A percentile compares a stretch with the other conserved stretches of the same genome.
phyloP scores from a whole-genome alignment of 2,797 vertebrate species.

The Mastacembelus armatus region DNA sequence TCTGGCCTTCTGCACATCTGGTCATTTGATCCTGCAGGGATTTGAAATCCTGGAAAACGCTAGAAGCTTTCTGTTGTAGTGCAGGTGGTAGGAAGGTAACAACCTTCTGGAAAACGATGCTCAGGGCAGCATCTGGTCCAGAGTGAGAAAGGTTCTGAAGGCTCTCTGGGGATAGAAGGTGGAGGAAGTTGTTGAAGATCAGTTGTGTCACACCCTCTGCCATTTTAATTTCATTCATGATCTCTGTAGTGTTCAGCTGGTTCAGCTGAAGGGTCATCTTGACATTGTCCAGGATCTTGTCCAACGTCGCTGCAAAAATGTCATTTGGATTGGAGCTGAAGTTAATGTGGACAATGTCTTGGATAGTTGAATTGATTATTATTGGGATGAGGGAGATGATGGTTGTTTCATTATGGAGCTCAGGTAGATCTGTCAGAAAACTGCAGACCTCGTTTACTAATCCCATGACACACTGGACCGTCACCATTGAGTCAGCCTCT shows the following conservation, averaged over 20 bases:
- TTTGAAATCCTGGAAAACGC: no score
- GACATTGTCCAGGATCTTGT: constrained; percentile 64
- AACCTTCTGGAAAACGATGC: no score
- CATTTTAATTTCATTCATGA: constrained; percentile 75
- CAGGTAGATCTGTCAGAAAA: constrained; percentile 65
- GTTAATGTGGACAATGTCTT: constrained; percentile 37
- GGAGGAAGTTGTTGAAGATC: no score
- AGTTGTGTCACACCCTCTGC: constrained; percentile 74
- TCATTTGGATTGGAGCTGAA: constrained; percentile 35
- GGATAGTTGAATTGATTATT: constrained; percentile 57
- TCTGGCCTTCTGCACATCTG: no score
- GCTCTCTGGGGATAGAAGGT: no score
- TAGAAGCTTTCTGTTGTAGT: no score
- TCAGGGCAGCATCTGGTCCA: no score
- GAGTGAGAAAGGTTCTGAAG: no score
- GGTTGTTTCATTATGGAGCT: constrained; percentile 52
- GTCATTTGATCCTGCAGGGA: no score
- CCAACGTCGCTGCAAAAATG: constrained; percentile 55
- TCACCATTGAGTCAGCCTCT: constrained; percentile 34
- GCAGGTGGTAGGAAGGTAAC: no score
- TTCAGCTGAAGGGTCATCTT: constrained; percentile 69
- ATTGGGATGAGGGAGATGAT: constrained; percentile 65
- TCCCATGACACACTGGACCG: constrained; percentile 65
- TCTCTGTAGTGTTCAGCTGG: constrained; percentile 64
- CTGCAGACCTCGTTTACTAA: constrained; percentile 57